Evolutionary conservation across 2,888 invertebrate species (phyloP), one percentile per base, ranked within the genome.

Genomic region (Scaptomyza tumidula): DNA sequence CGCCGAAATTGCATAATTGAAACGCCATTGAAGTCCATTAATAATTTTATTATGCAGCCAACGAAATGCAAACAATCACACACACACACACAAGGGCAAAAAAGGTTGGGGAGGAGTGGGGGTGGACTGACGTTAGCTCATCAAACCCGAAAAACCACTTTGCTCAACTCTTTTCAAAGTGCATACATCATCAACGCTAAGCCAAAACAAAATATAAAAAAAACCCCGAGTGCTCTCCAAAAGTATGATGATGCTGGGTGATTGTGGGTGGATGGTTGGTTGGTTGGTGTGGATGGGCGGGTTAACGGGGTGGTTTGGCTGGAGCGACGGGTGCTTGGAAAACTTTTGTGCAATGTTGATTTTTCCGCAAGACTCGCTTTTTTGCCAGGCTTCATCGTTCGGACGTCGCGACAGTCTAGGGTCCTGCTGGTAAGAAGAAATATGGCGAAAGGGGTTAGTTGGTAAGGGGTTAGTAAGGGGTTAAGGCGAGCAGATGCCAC

Each of bases 341-440:
- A 85, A 85, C 71, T 85, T 85, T 85, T 85, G 83, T 86, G 85
- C 86, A 86, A 83, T 86, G 85, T 86, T 86, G 85, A 86, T 86
- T 86, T 86, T 86, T 86, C 86, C 84, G 80, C 86, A 86, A 85
- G 86, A 86, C 69, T 83, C 83, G 83, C 68, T 81, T 83, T 82
- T 85, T 82, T 78, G 65, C 71, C 82, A 62, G 65, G 44, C 41
- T 19, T 71, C 48, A 7, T 33, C 33, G 9, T 6, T 37, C 37
- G 77, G 77, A 60, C 77, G 74, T 33, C 58, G 61, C 62, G 75
- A 35, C 35, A 35, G 13, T 35, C 13, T 4, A 13, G 35, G 14
- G 0, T 6, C 39, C n/a, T 4, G 6, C 37, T 37, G n/a, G 37
- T 6, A n/a, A n/a, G n/a, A 37, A n/a, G n/a, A 37, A 29, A 2